Conservation (phyloP, 1,140 invertebrate genomes). For the Philopotamus ludificatus region DNA sequence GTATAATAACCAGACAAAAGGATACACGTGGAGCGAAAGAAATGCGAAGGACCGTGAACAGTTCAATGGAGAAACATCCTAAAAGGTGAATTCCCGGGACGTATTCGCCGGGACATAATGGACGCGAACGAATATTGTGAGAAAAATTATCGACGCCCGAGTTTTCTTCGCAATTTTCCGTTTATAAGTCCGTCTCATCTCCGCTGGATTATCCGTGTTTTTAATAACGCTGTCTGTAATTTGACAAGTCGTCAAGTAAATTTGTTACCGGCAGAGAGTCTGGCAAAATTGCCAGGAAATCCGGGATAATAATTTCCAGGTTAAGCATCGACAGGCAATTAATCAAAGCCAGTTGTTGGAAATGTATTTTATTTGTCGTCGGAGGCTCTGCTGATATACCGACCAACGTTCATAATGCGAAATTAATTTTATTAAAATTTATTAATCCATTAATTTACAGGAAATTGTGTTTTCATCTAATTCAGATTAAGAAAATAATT, state of each 20-base stretch:
- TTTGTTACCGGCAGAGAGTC: neutral
- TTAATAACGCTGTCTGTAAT: neutral
- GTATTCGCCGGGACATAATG: neutral
- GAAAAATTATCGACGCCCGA: too few species aligned
- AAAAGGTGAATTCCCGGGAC: neutral
- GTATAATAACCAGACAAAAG: slow-evolving; percentile 12
- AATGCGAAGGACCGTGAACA: neutral
- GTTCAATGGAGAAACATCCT: neutral
- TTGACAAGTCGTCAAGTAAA: slow-evolving; percentile 13
- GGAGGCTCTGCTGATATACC: too few species aligned
- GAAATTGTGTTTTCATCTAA: neutral
- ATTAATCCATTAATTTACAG: neutral
- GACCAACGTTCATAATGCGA: neutral
- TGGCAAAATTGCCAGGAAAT: slow-evolving; percentile 15
- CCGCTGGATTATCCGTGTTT: neutral
- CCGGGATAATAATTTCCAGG: slow-evolving; percentile 18
- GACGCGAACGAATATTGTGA: neutral
- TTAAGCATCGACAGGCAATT: slow-evolving; percentile 21
- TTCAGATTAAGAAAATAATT: neutral
- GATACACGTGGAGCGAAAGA: neutral
- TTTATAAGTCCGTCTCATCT: neutral
- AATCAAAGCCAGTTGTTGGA: neutral
- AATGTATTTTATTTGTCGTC: too few species aligned
- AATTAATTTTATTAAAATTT: neutral
- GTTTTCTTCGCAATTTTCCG: neutral